Conservation (phyloP, 2,888 invertebrate genomes). For the Apantesis nais region DNA sequence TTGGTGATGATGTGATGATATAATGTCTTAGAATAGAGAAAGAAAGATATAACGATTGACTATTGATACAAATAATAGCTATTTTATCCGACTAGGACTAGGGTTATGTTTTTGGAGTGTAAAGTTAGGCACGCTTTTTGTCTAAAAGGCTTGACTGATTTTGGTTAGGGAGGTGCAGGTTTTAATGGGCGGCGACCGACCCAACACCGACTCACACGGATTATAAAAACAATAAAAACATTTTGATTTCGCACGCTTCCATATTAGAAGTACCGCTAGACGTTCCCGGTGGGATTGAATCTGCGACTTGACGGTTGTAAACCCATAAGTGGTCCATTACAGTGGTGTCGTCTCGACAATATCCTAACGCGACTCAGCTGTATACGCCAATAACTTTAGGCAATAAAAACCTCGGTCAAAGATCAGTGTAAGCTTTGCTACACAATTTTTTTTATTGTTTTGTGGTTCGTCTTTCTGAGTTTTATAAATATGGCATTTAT, state of each 20-base stretch:
- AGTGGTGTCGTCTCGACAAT: background rate
- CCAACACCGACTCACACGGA: background rate
- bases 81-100: too few species aligned
- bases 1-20: background rate
- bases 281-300: background rate
- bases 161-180: too few species aligned
- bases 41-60: too few species aligned
- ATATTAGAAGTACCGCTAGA: background rate
- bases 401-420: background rate
- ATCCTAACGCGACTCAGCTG: background rate
- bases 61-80: too few species aligned
- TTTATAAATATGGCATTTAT: too few species aligned
- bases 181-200: background rate
- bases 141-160: too few species aligned
- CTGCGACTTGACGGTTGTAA: background rate
- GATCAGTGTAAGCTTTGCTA: background rate
- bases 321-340: background rate
- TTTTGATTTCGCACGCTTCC: too few species aligned
- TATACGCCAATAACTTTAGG: background rate
- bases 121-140: too few species aligned
- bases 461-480: too few species aligned
- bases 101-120: too few species aligned
- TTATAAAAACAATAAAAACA: background rate
- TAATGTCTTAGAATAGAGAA: too few species aligned
- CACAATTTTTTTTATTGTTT: too few species aligned